Evolutionary conservation across 35 echinoderm and acorn worm genomes (phyloP), one percentile per base, ranked within the genome.

Genomic region (Holothuria glaberrima): DNA sequence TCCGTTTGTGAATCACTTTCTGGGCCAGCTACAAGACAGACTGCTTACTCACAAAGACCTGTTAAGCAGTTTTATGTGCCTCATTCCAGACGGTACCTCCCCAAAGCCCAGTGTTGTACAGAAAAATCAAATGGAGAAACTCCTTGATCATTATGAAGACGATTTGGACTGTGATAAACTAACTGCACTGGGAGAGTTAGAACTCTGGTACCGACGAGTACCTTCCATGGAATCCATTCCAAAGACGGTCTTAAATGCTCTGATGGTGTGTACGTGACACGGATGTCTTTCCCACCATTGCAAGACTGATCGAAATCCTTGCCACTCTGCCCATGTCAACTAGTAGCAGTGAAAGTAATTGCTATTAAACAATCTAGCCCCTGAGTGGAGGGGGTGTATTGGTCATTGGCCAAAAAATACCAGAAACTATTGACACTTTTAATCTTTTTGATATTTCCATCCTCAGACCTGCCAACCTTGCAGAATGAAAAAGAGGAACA

Each of bases 331-430:
- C 68, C 68, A 0, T 71, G 68, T 71, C 68, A 71, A 71, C 68
- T 29, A 71, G 68, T 71, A 71, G 68, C 68, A 71, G 68, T 71
- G 68, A 71, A 71, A 71, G 68, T 71, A 71, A 71, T 29, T 29
- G 29, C 68, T 4, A 29, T 29, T 33, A 71, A 29, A 71, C 22
- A 65, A 65, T 65, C 29, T 71, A 25, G 68, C 25, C 25, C n/a
- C n/a, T 25, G 68, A 27, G 44, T 46, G 44, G 44, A 46, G 44
- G 44, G 44, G 44, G 44, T 46, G 4, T 46, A 46, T 46, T 46
- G n/a, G 68, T 71, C 29, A 25, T 71, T 29, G n/a, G 68, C 29
- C 68, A 71, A 71, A 21, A 33, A 29, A 29, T 31, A 31, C 22
- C n/a, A 71, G 16, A 25, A 71, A 71, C 29, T n/a, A n/a, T n/a